A percentile compares a stretch with the other conserved stretches of the same genome.
phyloP scores from a whole-genome alignment of 2,888 invertebrate species.

The Orthosia cruda region DNA sequence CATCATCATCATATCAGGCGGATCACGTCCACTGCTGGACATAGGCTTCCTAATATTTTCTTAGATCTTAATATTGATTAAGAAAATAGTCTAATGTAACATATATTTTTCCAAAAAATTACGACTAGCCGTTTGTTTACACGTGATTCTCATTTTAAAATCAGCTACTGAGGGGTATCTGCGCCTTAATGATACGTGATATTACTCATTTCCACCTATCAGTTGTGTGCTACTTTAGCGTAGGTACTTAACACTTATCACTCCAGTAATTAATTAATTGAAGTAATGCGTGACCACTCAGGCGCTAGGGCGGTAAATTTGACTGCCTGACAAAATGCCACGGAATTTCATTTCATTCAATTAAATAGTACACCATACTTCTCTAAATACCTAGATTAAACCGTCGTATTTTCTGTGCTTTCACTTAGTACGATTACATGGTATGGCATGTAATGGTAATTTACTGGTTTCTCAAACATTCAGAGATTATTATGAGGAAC shows the following conservation, averaged over 20 bases:
- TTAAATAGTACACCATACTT: not conserved
- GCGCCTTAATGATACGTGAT: slow-evolving; percentile 22
- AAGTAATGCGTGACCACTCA: slow-evolving; percentile 31
- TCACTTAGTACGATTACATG: not conserved
- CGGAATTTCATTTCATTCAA: not conserved
- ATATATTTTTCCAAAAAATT: no score
- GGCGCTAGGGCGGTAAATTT: slow-evolving; percentile 5
- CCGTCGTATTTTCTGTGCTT: no score
- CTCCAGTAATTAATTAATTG: slow-evolving; percentile 36
- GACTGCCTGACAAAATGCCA: not conserved
- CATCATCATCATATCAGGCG: no score
- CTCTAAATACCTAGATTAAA: not conserved
- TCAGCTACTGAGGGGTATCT: not conserved
- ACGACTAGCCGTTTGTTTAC: no score
- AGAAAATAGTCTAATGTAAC: no score
- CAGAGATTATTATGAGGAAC: not conserved
- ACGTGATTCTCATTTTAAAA: no score
- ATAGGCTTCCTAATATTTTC: no score
- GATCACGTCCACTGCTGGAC: no score
- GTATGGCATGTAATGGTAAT: not conserved
- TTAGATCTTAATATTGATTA: no score
- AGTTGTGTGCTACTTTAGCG: slow-evolving; percentile 10
- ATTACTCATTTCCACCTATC: slow-evolving; percentile 14
- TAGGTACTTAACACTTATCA: slow-evolving; percentile 12
- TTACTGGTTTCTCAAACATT: not conserved